Conservation (phyloP, 2,888 invertebrate species). For the Drosophila atripex region DNA sequence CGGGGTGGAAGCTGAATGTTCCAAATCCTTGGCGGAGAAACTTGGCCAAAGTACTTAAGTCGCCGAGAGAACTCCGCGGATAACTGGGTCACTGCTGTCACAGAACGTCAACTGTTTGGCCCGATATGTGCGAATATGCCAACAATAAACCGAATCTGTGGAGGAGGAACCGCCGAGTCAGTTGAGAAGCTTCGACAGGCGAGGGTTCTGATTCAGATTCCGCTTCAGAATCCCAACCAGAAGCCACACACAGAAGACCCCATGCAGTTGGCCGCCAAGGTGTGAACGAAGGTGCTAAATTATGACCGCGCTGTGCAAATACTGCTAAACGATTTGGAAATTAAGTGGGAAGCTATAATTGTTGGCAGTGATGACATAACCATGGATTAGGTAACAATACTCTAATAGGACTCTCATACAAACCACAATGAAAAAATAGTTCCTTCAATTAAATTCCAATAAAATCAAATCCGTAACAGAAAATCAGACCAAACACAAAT, state of each 20-base stretch:
- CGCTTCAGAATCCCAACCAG: conserved; percentile 16
- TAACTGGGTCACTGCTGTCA: conserved; percentile 71
- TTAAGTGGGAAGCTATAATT: not conserved
- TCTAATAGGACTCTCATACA: too few relatives aligned
- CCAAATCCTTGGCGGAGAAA: conserved; percentile 67
- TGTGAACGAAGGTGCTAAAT: conserved; percentile 39
- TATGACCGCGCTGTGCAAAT: conserved; percentile 14
- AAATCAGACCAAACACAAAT: conserved; percentile 9
- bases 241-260: conserved; percentile 2
- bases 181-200: conserved; percentile 73
- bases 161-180: conserved; percentile 51
- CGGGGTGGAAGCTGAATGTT: conserved; percentile 24
- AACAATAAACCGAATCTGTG: conserved; percentile 36
- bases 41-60: conserved; percentile 70
- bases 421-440: not conserved
- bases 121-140: conserved; percentile 37
- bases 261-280: conserved; percentile 33
- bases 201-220: conserved; percentile 32
- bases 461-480: not conserved
- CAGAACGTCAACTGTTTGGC: conserved; percentile 49
- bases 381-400: not conserved
- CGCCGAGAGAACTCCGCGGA: conserved; percentile 14
- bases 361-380: not conserved
- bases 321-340: conserved; percentile 14
- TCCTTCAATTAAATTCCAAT: not conserved